Percentiles rank a stretch among this genome's conserved stretches.
Conservation (phyloP, 2,113 vertebrate genomes). For the Brienomyrus longianalis region DNA sequence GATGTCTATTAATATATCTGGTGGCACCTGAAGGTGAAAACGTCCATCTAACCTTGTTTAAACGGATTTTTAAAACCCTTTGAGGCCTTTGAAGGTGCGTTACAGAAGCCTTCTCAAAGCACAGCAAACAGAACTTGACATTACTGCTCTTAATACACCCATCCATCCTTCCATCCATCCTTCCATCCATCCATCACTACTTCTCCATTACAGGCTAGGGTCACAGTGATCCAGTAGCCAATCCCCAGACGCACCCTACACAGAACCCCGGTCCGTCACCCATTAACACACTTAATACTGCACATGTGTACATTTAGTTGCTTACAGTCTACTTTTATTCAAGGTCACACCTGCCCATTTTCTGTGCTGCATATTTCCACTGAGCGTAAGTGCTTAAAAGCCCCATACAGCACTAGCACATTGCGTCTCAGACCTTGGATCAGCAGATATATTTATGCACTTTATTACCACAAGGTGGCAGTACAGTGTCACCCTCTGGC, state of each 20-base stretch:
- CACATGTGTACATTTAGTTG: background rate
- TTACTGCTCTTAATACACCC: background rate
- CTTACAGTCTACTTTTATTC: background rate
- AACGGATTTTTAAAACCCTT: background rate
- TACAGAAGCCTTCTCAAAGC: background rate
- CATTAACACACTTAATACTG: background rate
- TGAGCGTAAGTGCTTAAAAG: background rate
- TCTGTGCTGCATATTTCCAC: background rate
- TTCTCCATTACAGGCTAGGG: background rate
- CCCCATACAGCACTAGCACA: background rate
- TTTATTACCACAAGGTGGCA: slow-evolving; percentile 43
- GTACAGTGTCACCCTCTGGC: slow-evolving; percentile 31
- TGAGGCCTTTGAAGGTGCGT: background rate
- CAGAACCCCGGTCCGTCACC: background rate
- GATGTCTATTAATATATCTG: background rate
- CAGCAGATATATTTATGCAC: background rate
- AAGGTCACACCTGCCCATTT: background rate
- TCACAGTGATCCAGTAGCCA: background rate
- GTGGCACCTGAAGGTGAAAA: background rate
- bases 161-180: background rate
- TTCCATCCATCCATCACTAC: background rate
- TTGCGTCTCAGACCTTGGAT: background rate
- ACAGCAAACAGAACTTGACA: background rate
- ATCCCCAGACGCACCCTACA: background rate
- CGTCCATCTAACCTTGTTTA: background rate